These are phyloP conservation scores for Odocoileus hemionus DNA, from an alignment of 2,113 vertebrate species.

Conservation along the genomic window DNA sequence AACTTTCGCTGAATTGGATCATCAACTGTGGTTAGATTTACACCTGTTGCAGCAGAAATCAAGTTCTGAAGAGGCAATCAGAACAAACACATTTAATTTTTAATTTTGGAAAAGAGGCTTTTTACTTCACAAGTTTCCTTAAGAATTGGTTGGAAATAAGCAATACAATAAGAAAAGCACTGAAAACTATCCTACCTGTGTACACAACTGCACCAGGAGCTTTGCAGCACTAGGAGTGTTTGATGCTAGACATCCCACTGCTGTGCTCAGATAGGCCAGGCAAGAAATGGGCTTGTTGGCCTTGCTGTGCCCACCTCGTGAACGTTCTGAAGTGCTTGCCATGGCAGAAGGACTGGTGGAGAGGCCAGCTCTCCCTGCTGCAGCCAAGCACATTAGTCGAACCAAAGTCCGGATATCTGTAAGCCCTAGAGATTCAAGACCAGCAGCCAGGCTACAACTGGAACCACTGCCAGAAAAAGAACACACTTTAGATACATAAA, in stretches of 20 bases:
- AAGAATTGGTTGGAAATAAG: not conserved
- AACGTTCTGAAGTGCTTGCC: conserved; percentile 82
- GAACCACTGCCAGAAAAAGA: conserved; percentile 87
- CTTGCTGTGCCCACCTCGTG: conserved; percentile 88
- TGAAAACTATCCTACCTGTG: conserved; percentile 84
- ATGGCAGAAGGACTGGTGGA: conserved; percentile 85
- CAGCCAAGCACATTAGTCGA: conserved; percentile 96
- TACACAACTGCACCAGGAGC: conserved; percentile 95
- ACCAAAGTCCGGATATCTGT: conserved; percentile 97
- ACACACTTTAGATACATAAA: not conserved
- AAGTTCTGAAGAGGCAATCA: conserved; percentile 86
- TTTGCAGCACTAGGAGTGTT: conserved; percentile 95
- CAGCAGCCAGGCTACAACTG: conserved; percentile 97
- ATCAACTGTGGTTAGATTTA: conserved; percentile 96
- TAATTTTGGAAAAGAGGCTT: conserved; percentile 28
- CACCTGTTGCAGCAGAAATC: conserved; percentile 97
- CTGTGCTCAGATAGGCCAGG: conserved; percentile 96
- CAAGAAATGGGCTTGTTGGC: conserved; percentile 96
- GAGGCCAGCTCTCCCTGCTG: conserved; percentile 94
- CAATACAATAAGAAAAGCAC: not conserved
- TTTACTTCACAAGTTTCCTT: not conserved
- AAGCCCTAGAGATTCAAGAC: conserved; percentile 95
- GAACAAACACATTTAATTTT: conserved; percentile 10
- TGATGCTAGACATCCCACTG: conserved; percentile 96
- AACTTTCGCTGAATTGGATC: conserved; percentile 97